Evolutionary conservation across 2,113 vertebrate genomes (phyloP), one percentile per base, ranked within the genome.

Genomic region (Phainopepla nitens): DNA sequence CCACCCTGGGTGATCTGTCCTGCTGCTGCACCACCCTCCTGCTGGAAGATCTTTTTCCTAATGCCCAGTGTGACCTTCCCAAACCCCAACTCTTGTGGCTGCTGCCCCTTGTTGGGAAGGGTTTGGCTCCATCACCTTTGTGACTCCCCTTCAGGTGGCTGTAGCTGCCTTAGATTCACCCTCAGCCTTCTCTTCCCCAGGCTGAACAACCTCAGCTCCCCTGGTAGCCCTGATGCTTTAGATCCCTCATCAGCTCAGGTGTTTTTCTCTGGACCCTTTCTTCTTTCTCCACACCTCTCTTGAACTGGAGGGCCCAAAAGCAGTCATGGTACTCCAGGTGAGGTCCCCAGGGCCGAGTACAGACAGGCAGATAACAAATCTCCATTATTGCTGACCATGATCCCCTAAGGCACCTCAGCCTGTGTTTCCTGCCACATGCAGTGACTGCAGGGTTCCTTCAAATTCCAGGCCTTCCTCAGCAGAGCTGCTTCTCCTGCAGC

Each of bases 361-460:
- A 35, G 27, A 39, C 44, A 39, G 62, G 42, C 2, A 11, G 53
- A 15, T 51, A 49, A 71, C 2, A 22, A 10, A n/a, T 69, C 54
- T 47, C 61, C 4, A 0, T 42, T 71, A 35, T 0, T 88, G 73
- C n/a, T 65, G 50, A 27, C 45, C 50, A 6, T 0, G 2, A 27
- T 64, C 11, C 89, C 36, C 45, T 53, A 56, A 87, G 15, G 47
- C 15, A 36, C 35, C 50, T 73, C 82, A 45, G 60, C 16, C 10
- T 25, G 25, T 2, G n/a, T 22, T 47, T 70, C 57, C 31, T 33
- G 29, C 25, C 23, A 13, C 8, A 9, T 44, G 65, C 69, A 82
- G n/a, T 6, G 3, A 47, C 11, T 11, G 31, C 17, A 57, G 47
- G 15, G 16, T 11, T 92, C 56, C 54, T 35, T 45, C 25, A 35